phyloP scores from a whole-genome alignment of 2,888 invertebrate species.

The Ochropleura leucogaster region DNA sequence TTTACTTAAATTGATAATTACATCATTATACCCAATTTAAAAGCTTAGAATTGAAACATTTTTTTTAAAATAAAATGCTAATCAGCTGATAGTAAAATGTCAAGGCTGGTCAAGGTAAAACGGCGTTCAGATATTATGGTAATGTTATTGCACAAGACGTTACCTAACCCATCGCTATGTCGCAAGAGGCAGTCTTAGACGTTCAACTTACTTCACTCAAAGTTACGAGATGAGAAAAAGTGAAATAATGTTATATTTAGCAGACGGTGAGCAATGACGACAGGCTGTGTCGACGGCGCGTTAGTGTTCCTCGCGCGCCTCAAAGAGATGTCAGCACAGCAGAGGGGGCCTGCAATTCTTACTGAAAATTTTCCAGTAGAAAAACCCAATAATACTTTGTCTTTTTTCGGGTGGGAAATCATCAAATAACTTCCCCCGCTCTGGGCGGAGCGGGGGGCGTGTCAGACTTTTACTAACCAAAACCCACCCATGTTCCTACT shows the following conservation, averaged over 20 bases:
- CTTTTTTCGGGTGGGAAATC: too few relatives aligned
- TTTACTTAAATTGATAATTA: neutral
- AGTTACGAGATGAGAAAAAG: constrained; percentile 18
- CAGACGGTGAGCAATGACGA: neutral
- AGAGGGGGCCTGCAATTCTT: too few relatives aligned
- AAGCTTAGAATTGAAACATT: neutral
- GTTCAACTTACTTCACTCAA: constrained; percentile 8
- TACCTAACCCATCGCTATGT: constrained; percentile 11
- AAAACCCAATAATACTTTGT: too few relatives aligned
- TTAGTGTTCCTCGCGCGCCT: too few relatives aligned
- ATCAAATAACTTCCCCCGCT: too few relatives aligned
- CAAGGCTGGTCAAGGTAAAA: constrained; percentile 56
- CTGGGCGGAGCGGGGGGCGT: too few relatives aligned
- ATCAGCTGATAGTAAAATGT: constrained; percentile 37
- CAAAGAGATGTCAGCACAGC: neutral
- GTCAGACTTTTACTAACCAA: too few relatives aligned
- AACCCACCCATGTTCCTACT: too few relatives aligned
- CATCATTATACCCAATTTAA: neutral
- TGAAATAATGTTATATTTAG: constrained; percentile 2
- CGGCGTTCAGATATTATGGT: constrained; percentile 6
- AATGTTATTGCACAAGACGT: constrained; percentile 28
- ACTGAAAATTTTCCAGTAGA: too few relatives aligned
- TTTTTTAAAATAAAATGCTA: neutral
- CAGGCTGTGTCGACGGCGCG: too few relatives aligned
- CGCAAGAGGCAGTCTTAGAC: neutral